phyloP scores from a whole-genome alignment of 2,888 invertebrate genomes.

The Sphecodes monilicornis region DNA sequence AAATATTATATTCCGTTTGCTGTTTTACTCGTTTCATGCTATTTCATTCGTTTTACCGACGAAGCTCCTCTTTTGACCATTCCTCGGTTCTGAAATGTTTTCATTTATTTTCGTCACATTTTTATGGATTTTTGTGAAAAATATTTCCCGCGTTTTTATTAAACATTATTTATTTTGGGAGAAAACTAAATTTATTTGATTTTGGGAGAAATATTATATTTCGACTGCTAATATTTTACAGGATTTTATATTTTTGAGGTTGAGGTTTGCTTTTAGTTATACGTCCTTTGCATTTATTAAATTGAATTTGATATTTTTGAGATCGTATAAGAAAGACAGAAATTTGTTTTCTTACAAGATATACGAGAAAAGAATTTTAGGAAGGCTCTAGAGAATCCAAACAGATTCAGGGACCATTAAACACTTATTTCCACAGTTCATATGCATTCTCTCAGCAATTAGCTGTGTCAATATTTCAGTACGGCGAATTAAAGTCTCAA shows the following conservation, averaged over 20 bases:
- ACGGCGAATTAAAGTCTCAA: background rate
- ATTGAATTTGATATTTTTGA: background rate
- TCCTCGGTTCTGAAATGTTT: too few species aligned
- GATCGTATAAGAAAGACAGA: background rate
- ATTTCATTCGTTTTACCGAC: background rate
- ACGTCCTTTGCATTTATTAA: too few species aligned
- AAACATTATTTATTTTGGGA: too few species aligned
- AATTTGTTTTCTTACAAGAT: background rate
- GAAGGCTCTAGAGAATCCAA: background rate
- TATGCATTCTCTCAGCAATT: background rate
- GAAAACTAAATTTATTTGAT: too few species aligned
- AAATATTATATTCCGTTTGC: background rate
- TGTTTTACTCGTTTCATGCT: background rate
- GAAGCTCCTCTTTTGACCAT: background rate
- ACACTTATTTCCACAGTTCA: background rate
- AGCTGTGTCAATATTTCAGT: conserved; percentile 1
- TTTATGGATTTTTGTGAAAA: too few species aligned
- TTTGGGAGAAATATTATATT: too few species aligned
- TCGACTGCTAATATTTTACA: too few species aligned
- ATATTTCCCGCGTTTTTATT: too few species aligned
- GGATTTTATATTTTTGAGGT: too few species aligned
- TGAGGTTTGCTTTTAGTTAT: background rate
- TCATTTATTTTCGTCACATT: too few species aligned
- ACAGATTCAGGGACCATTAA: background rate
- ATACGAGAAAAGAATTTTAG: background rate